Conservation (phyloP, 35 echinoderm and acorn worm species). For the Ophiothrix spiculata region DNA sequence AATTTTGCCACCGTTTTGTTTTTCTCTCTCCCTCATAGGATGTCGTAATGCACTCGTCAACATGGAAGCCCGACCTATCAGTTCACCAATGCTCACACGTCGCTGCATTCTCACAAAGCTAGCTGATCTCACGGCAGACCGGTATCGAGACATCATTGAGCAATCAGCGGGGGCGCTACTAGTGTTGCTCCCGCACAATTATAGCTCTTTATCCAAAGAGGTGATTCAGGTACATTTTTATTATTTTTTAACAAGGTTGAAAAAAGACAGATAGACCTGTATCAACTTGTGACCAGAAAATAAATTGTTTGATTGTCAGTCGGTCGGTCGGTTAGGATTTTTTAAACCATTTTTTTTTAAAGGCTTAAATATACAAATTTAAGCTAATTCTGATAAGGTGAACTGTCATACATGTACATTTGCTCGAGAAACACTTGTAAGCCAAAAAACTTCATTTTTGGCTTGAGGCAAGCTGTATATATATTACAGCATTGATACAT, state of each 20-base stretch:
- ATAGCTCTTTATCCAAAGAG: constrained; percentile 71
- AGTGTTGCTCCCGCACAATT: constrained; percentile 67
- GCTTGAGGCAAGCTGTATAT: too few species aligned
- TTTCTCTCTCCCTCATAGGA: constrained; percentile 40
- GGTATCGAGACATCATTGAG: constrained; percentile 81
- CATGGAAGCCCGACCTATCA: constrained; percentile 91
- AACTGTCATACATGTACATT: too few species aligned
- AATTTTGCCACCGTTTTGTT: not conserved
- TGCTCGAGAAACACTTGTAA: too few species aligned
- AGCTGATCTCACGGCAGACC: constrained; percentile 66
- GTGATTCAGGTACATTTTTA: constrained; percentile 75
- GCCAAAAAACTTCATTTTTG: too few species aligned
- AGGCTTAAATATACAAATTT: too few species aligned
- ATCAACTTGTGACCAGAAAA: not conserved
- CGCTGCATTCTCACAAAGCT: constrained; percentile 78
- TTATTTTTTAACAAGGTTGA: too few species aligned
- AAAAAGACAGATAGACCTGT: too few species aligned
- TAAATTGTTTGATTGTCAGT: not conserved
- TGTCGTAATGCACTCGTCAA: constrained; percentile 95
- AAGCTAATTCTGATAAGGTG: too few species aligned
- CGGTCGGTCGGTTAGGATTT: too few species aligned
- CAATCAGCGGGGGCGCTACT: constrained; percentile 78
- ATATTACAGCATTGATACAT: too few species aligned
- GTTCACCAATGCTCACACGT: constrained; percentile 63
- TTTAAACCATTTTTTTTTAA: too few species aligned